These are phyloP conservation scores for Callospermophilus lateralis DNA, from an alignment of 2,113 vertebrate genomes.

Conservation along the genomic window DNA sequence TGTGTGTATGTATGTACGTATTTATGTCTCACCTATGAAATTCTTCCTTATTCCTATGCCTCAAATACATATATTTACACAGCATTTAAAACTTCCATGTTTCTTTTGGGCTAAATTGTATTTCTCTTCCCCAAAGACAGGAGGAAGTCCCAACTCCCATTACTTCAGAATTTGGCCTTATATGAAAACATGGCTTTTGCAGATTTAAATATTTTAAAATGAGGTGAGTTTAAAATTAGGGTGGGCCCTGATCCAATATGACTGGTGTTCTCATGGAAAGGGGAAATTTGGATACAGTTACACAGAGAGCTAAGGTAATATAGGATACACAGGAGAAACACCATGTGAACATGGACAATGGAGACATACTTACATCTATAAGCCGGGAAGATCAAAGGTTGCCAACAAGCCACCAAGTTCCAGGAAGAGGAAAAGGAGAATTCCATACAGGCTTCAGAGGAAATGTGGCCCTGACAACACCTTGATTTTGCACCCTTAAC, in stretches of 20 bases:
- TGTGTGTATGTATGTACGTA: no score
- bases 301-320: not conserved
- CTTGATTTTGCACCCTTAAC: no score
- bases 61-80: not conserved
- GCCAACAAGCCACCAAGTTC: not conserved
- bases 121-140: not conserved
- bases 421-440: not conserved
- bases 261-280: not conserved
- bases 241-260: no score
- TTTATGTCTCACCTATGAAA: not conserved
- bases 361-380: no score
- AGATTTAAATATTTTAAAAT: not conserved
- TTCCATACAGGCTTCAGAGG: not conserved
- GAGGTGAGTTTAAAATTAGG: not conserved
- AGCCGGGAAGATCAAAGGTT: not conserved
- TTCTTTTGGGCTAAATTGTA: not conserved
- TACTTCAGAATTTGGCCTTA: no score
- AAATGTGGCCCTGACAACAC: no score
- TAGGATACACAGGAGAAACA: not conserved
- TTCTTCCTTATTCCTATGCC: not conserved
- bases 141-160: not conserved
- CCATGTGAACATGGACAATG: not conserved
- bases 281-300: not conserved
- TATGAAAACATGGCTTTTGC: not conserved
- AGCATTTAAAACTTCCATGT: not conserved